phyloP scores from a whole-genome alignment of 2,888 invertebrate species.

The Dicycla oo region DNA sequence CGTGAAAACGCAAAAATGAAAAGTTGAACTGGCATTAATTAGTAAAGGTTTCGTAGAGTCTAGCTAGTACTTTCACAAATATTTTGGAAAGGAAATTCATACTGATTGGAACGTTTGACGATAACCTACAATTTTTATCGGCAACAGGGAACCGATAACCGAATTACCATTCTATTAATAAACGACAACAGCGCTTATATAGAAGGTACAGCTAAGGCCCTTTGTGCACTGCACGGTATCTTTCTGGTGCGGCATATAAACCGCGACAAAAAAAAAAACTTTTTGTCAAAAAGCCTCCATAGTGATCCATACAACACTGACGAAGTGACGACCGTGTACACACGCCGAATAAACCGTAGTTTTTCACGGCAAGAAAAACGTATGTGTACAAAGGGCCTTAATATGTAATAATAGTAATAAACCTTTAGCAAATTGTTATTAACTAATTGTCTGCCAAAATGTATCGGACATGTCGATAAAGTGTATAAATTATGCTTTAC shows the following conservation, averaged over 20 bases:
- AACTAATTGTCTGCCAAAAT: constrained; percentile 55
- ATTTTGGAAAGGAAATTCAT: constrained; percentile 13
- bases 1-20: neutral
- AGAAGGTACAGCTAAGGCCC: too few relatives aligned
- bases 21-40: neutral
- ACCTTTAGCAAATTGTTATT: constrained; percentile 45
- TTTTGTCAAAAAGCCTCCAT: too few relatives aligned
- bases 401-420: constrained; percentile 36
- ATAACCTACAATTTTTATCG: constrained; percentile 36
- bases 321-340: too few relatives aligned
- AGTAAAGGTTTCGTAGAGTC: neutral
- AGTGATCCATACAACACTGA: too few relatives aligned
- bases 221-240: too few relatives aligned
- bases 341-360: too few relatives aligned
- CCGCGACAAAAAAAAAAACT: too few relatives aligned
- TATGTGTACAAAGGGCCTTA: too few relatives aligned
- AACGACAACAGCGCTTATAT: constrained; percentile 33
- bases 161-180: constrained; percentile 49
- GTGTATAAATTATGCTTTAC: constrained; percentile 50
- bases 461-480: constrained; percentile 44
- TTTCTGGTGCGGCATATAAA: too few relatives aligned
- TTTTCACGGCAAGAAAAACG: too few relatives aligned
- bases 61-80: constrained; percentile 13
- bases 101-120: constrained; percentile 1
- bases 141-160: constrained; percentile 46